These are phyloP conservation scores for Lacanobia oleracea DNA, from an alignment of 2,888 invertebrate genomes.

Conservation along the genomic window DNA sequence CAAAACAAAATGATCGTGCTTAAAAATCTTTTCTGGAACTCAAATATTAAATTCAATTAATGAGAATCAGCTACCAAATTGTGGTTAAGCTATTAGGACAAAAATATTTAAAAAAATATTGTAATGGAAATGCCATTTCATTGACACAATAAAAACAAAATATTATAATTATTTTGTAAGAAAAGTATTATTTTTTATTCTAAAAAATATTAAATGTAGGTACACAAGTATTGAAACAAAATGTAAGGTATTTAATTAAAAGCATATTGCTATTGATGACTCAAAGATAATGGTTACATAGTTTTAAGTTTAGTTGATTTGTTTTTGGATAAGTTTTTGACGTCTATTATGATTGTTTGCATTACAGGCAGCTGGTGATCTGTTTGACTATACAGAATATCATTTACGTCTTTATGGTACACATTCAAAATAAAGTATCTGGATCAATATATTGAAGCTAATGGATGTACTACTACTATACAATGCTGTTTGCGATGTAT, in stretches of 20 bases:
- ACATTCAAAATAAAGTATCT: slow-evolving; percentile 80
- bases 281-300: slow-evolving; percentile 19
- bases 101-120: neutral
- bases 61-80: neutral
- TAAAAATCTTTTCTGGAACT: neutral
- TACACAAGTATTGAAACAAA: neutral
- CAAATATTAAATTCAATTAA: neutral
- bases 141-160: neutral
- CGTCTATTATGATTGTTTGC: slow-evolving; percentile 82
- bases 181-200: no score
- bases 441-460: slow-evolving; percentile 81
- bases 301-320: slow-evolving; percentile 41
- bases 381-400: slow-evolving; percentile 85
- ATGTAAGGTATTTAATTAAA: slow-evolving; percentile 20
- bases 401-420: slow-evolving; percentile 81
- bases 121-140: neutral
- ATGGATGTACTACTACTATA: slow-evolving; percentile 69
- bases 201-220: no score
- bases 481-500: slow-evolving; percentile 64
- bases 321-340: slow-evolving; percentile 53
- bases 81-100: neutral
- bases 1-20: neutral
- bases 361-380: slow-evolving; percentile 90
- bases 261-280: slow-evolving; percentile 5
- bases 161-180: neutral